Evolutionary conservation across 2,797 vertebrate genomes (phyloP), one percentile per base, ranked within the genome.

Genomic region (Gobionotothen gibberifrons): DNA sequence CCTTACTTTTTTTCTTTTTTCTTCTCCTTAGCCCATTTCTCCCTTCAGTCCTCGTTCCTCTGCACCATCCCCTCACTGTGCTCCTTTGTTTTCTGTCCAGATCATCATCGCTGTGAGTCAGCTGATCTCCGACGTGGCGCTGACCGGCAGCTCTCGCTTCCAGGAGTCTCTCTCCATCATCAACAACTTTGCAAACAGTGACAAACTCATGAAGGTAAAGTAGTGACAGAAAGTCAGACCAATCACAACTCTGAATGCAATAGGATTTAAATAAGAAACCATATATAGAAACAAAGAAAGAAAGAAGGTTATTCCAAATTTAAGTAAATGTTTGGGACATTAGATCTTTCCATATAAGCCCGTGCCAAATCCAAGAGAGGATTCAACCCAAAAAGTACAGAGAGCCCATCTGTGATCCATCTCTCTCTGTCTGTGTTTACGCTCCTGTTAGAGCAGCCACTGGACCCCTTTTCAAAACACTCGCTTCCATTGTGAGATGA

Each of bases 51-150:
- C 8, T 3, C 12, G 1, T 6, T 29, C n/a, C 19, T 5, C 9
- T 9, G 13, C 6, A 1, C 2, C 0, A 26, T 3, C 6, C 6
- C 9, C 43, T 12, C 19, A 5, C 39, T n/a, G 17, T 51, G 7
- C 12, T 40, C 15, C 16, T 9, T 54, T 44, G 15, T 9, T 47
- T 46, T 15, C 8, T 21, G 2, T 26, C 58, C 90, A 99, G 98
- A 98, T 99, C 88, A 99, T 99, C 84, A 99, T 99, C 17, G 97
- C 97, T 0, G 98, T 99, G 40, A 99, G 98, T 85, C 97, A 98
- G 66, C 91, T 99, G 72, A 98, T 99, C 87, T 97, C 97, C 8
- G 97, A 99, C 17, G 97, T 99, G 84, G 97, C 96, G 0, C 94
- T 99, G 42, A 97, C 96, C 0, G 97, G 97, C 74, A 98, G 97